Evolutionary conservation across 2,113 vertebrate species (phyloP).

Genomic region (Coregonus clupeaformis): DNA sequence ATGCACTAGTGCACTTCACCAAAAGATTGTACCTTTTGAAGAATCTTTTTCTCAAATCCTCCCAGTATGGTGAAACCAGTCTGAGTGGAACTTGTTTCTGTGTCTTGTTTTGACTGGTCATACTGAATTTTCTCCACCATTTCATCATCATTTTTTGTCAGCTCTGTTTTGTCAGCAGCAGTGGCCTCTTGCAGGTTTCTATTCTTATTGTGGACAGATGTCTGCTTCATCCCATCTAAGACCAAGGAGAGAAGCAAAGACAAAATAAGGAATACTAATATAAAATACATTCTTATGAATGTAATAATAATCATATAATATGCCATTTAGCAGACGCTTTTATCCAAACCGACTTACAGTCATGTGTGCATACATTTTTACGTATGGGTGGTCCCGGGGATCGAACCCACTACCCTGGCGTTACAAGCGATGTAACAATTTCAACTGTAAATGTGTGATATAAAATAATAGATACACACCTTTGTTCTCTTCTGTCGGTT

Average conservation of each 20-base stretch:
- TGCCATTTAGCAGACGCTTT: too few species aligned
- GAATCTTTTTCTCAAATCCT: slow-evolving; percentile 68
- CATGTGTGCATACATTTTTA: too few species aligned
- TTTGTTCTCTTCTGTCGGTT: neutral
- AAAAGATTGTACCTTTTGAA: slow-evolving; percentile 68
- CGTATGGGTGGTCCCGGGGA: too few species aligned
- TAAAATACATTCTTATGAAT: too few species aligned
- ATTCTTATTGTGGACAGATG: neutral
- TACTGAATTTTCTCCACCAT: neutral
- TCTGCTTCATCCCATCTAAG: neutral
- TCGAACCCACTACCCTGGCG: too few species aligned
- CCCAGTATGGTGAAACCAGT: slow-evolving; percentile 74
- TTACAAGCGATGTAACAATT: too few species aligned
- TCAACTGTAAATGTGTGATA: neutral
- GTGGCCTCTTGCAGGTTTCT: neutral
- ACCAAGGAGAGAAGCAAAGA: neutral
- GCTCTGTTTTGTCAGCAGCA: neutral
- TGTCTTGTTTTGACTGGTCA: slow-evolving; percentile 12
- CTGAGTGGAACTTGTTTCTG: slow-evolving; percentile 19
- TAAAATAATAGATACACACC: neutral
- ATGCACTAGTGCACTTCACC: neutral
- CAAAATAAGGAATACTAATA: too few species aligned
- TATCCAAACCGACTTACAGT: too few species aligned
- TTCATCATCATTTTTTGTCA: neutral
- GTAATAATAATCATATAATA: too few species aligned